phyloP scores from a whole-genome alignment of 2,888 invertebrate genomes.

The Tenthredo distinguenda region DNA sequence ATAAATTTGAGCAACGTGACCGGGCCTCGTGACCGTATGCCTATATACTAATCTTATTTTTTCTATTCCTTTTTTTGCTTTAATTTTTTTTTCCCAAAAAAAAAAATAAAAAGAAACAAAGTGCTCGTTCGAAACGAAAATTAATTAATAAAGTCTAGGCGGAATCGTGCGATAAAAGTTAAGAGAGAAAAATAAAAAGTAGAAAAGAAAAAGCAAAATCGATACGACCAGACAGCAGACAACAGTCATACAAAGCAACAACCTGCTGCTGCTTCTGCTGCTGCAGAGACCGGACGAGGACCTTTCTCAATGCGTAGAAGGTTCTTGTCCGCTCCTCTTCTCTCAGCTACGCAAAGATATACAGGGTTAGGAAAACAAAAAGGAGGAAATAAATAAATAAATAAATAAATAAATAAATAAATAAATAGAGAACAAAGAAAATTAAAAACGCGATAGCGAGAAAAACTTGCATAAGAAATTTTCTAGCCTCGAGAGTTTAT shows the following conservation, averaged over 20 bases:
- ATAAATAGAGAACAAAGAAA: not conserved
- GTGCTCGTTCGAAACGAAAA: not conserved
- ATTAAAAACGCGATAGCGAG: not conserved
- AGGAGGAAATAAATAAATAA: not conserved
- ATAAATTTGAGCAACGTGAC: conserved; percentile 27
- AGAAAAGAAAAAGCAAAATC: not conserved
- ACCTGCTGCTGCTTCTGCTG: not conserved
- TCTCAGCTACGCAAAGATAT: not conserved
- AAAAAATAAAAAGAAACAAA: not conserved
- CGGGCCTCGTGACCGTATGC: conserved; percentile 13
- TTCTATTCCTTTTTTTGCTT: no score
- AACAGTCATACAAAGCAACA: conserved; percentile 3
- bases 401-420: not conserved
- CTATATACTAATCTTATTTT: not conserved
- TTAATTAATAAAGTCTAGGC: not conserved
- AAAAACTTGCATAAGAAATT: no score
- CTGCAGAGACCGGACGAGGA: conserved; percentile 32
- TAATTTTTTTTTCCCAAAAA: no score
- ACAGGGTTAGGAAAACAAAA: not conserved
- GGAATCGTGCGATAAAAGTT: not conserved
- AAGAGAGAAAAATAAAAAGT: not conserved
- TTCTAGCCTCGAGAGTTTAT: no score
- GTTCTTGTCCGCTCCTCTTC: not conserved
- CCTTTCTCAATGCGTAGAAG: conserved; percentile 33
- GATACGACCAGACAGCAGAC: conserved; percentile 44